These are phyloP conservation scores for Acleris emargana DNA, from an alignment of 2,888 invertebrate species.

Conservation along the genomic window DNA sequence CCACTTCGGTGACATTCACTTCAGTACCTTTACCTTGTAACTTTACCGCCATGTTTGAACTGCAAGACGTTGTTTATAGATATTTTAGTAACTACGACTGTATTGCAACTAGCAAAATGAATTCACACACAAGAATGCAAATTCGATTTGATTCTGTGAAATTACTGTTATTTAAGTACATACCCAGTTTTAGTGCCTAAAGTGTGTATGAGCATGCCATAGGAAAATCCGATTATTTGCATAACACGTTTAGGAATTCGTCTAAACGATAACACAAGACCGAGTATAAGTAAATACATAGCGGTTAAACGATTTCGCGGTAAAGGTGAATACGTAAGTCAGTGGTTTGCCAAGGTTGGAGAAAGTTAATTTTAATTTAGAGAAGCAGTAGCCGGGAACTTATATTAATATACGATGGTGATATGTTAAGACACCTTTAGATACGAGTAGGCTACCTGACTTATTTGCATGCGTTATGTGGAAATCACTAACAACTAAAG, in stretches of 20 bases:
- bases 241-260: constrained; percentile 35
- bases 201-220: constrained; percentile 9
- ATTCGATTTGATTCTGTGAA: constrained; percentile 30
- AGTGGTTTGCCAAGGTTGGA: constrained; percentile 7
- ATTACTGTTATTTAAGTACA: constrained; percentile 3
- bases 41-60: too few relatives aligned
- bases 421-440: too few relatives aligned
- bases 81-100: background rate
- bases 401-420: too few relatives aligned
- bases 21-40: too few relatives aligned
- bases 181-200: constrained; percentile 1
- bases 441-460: too few relatives aligned
- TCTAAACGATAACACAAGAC: constrained; percentile 2
- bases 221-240: constrained; percentile 39
- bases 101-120: constrained; percentile 16
- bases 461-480: too few relatives aligned
- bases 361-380: too few relatives aligned
- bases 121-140: constrained; percentile 20
- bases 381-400: too few relatives aligned
- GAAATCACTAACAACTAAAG: too few relatives aligned
- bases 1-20: too few relatives aligned
- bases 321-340: background rate
- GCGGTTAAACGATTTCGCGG: constrained; percentile 9
- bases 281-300: constrained; percentile 15
- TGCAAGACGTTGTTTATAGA: too few relatives aligned